A percentile compares a stretch with the other conserved stretches of the same genome.
Conservation (phyloP, 2,797 vertebrate genomes). For the Salarias fasciatus region DNA sequence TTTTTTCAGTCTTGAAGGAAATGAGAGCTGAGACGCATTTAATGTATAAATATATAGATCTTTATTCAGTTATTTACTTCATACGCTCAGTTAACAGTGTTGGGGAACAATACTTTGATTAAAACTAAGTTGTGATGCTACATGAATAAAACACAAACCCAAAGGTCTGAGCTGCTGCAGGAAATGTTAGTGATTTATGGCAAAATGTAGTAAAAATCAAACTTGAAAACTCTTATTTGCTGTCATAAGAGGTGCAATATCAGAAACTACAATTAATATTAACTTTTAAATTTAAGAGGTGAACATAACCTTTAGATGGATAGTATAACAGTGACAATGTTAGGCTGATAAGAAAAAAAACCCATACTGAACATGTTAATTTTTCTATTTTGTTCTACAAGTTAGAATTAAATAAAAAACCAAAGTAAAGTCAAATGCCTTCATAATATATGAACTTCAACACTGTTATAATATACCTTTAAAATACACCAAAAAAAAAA, state of each 20-base stretch:
- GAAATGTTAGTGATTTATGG: conserved; percentile 29
- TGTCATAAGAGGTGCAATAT: no score
- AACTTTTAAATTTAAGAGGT: no score
- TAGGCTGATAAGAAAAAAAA: conserved; percentile 31
- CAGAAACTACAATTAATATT: no score
- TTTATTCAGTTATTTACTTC: conserved; percentile 82
- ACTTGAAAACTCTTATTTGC: not conserved
- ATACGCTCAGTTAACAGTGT: conserved; percentile 81
- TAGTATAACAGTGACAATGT: conserved; percentile 21
- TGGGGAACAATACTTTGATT: conserved; percentile 52
- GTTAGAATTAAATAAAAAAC: conserved; percentile 56
- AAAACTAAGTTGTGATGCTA: conserved; percentile 40
- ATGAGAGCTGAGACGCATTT: conserved; percentile 26
- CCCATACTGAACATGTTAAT: conserved; percentile 54
- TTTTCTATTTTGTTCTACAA: conserved; percentile 30
- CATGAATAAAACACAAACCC: conserved; percentile 26
- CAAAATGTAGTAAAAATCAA: conserved; percentile 16
- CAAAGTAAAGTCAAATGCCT: conserved; percentile 38
- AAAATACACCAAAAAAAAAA: conserved; percentile 76
- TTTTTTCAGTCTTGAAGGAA: conserved; percentile 14
- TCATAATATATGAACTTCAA: conserved; percentile 47
- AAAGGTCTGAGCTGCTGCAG: conserved; percentile 21
- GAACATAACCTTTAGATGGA: no score
- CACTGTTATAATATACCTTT: conserved; percentile 73
- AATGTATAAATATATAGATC: conserved; percentile 87